Conservation (phyloP, 2,888 invertebrate genomes). For the Microchrysa polita region DNA sequence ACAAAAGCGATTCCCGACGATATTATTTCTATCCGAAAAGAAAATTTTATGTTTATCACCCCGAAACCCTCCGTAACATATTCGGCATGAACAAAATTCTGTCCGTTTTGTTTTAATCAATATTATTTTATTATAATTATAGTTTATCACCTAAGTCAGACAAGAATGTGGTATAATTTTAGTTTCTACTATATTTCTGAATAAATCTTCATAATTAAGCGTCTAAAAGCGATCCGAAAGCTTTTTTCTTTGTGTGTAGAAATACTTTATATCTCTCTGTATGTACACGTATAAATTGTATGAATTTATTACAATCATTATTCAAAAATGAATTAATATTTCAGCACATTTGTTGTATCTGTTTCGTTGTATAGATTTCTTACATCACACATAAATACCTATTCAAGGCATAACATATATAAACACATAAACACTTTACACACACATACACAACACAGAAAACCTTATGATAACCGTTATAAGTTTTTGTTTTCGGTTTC, state of each 20-base stretch:
- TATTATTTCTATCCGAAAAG: background rate
- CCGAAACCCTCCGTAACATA: background rate
- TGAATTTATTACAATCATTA: background rate
- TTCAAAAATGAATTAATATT: background rate
- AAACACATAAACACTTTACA: background rate
- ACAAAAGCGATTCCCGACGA: no score
- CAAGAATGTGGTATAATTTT: no score
- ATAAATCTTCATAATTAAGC: no score
- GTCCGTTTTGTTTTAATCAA: background rate
- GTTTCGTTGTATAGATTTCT: background rate
- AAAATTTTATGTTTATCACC: background rate
- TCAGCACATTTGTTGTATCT: background rate
- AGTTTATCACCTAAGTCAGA: background rate
- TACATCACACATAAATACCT: background rate
- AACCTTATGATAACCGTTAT: slow-evolving; percentile 10
- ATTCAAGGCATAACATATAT: background rate
- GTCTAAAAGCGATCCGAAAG: no score
- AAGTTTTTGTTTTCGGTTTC: slow-evolving; percentile 22
- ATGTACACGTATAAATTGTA: background rate
- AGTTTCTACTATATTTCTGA: no score
- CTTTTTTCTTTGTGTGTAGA: background rate
- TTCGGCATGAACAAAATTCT: slow-evolving; percentile 4
- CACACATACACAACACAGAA: background rate
- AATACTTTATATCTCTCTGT: background rate
- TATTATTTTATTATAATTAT: background rate